Conservation (phyloP, 2,113 vertebrate species). For the Carettochelys insculpta region DNA sequence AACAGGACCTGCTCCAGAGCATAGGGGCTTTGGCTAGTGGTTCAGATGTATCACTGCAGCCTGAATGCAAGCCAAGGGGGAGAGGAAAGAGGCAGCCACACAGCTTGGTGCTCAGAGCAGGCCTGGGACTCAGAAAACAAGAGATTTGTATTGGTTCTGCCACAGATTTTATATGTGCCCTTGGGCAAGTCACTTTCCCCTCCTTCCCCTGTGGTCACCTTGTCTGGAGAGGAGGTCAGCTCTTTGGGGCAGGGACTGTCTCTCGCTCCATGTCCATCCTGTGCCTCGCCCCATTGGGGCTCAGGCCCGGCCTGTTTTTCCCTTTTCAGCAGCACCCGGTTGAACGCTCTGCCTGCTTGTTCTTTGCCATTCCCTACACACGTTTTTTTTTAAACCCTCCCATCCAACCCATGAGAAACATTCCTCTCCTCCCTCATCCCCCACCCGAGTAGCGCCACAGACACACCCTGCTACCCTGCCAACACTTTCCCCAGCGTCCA, state of each 20-base stretch:
- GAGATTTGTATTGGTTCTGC: not conserved
- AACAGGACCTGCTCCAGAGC: not conserved
- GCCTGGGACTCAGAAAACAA: not conserved
- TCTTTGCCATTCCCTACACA: not conserved
- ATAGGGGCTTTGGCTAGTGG: too few species aligned
- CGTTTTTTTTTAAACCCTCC: not conserved
- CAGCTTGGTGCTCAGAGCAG: not conserved
- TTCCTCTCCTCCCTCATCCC: not conserved
- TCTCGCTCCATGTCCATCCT: not conserved
- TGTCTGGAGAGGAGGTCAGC: not conserved
- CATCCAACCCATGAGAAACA: not conserved
- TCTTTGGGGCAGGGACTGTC: not conserved
- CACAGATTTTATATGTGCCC: not conserved
- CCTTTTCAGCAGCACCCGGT: not conserved
- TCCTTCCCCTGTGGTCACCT: not conserved
- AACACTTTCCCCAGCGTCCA: not conserved
- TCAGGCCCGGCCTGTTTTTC: too few species aligned
- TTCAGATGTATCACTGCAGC: not conserved
- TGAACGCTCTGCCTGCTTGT: not conserved
- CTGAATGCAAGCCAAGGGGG: not conserved
- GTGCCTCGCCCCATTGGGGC: fast-evolving
- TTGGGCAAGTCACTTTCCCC: not conserved
- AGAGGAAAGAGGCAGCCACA: not conserved
- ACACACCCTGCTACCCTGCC: not conserved
- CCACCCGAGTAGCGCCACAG: too few species aligned